Evolutionary conservation across 2,888 invertebrate genomes (phyloP).

Genomic region (Agrochola circellaris): DNA sequence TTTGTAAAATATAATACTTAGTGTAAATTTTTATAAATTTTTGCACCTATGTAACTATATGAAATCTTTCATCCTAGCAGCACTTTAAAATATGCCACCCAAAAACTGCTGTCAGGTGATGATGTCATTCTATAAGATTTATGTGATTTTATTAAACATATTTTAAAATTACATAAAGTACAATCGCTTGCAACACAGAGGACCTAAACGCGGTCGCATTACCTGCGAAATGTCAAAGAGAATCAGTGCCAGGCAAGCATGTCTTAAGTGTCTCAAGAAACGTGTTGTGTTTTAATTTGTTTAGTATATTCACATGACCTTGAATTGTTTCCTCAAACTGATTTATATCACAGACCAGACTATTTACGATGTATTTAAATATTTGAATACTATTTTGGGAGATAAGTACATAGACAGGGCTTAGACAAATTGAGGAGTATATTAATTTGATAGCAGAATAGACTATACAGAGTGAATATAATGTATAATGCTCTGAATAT

Average conservation of each 20-base stretch:
- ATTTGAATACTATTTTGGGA: constrained; percentile 31
- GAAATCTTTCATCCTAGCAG: neutral
- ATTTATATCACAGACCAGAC: constrained; percentile 32
- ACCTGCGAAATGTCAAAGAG: constrained; percentile 26
- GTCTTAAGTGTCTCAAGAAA: constrained; percentile 7
- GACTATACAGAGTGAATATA: neutral
- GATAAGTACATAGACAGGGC: neutral
- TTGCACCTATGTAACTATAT: neutral
- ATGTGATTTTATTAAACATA: neutral
- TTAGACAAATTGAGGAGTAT: neutral
- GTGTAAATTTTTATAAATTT: neutral
- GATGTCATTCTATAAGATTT: neutral
- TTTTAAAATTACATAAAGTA: neutral
- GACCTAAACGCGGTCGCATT: neutral
- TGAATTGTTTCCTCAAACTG: constrained; percentile 52
- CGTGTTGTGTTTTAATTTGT: constrained; percentile 39
- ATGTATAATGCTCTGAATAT: neutral
- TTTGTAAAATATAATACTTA: neutral
- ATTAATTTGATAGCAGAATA: neutral
- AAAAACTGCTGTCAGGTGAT: neutral
- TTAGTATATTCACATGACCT: constrained; percentile 52
- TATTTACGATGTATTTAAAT: constrained; percentile 42
- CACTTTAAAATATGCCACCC: no score
- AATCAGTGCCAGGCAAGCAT: neutral
- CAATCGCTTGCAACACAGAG: neutral